Evolutionary conservation across 1,140 invertebrate species (phyloP).

Genomic region (Lordiphosa mommai): DNA sequence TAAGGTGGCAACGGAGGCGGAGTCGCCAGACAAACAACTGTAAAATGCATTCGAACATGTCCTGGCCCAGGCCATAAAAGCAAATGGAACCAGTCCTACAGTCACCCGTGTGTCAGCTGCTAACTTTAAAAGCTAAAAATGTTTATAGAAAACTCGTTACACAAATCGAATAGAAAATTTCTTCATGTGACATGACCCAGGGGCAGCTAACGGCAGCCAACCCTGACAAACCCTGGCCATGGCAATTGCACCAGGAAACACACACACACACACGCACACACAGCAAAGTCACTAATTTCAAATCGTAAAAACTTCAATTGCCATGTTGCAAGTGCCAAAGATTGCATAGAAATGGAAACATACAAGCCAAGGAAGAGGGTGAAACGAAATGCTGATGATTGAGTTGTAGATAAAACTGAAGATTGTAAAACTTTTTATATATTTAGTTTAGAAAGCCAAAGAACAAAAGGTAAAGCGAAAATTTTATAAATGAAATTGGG

Average conservation of each 20-base stretch:
- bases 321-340: constrained; percentile 24
- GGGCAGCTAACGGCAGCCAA: constrained; percentile 7
- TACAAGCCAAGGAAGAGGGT: neutral
- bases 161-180: constrained; percentile 74
- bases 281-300: constrained; percentile 39
- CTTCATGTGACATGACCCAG: constrained; percentile 19
- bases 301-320: constrained; percentile 47
- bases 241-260: neutral
- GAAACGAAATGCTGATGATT: constrained; percentile 12
- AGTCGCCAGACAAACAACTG: constrained; percentile 61
- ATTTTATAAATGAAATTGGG: too few relatives aligned
- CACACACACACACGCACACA: too few relatives aligned
- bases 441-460: too few relatives aligned
- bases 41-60: constrained; percentile 72
- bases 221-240: constrained; percentile 14
- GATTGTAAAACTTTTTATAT: too few relatives aligned
- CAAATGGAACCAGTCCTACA: constrained; percentile 58
- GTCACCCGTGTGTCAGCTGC: constrained; percentile 50
- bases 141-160: constrained; percentile 76
- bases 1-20: constrained; percentile 15
- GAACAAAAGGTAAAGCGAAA: too few relatives aligned
- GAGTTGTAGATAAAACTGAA: constrained; percentile 4
- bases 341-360: constrained; percentile 6
- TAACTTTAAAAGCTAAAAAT: constrained; percentile 73
- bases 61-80: constrained; percentile 57